A percentile compares a stretch with the other conserved stretches of the same genome.
Evolutionary conservation across 2,888 invertebrate species (phyloP).

Genomic region (Gryllus longicercus): DNA sequence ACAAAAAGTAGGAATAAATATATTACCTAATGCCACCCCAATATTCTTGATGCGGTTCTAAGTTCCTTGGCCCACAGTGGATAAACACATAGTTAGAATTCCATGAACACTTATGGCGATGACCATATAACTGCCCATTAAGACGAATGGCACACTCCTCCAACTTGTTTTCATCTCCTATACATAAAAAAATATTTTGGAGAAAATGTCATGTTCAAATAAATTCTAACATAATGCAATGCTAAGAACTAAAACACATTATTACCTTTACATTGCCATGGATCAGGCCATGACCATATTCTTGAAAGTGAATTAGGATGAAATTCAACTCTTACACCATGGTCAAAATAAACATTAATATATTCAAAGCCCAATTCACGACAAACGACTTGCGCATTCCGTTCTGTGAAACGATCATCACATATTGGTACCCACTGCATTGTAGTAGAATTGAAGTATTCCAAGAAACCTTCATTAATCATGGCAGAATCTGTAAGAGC

Average conservation of each 20-base stretch:
- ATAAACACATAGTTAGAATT: slow-evolving; percentile 90
- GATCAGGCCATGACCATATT: slow-evolving; percentile 94
- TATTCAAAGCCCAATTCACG: slow-evolving; percentile 86
- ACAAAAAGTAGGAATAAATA: not conserved
- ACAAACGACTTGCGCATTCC: slow-evolving; percentile 96
- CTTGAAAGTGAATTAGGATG: slow-evolving; percentile 82
- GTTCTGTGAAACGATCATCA: slow-evolving; percentile 89
- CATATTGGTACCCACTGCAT: slow-evolving; percentile 96
- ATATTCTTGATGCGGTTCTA: slow-evolving; percentile 64
- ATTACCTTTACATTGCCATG: slow-evolving; percentile 61
- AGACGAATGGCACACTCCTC: slow-evolving; percentile 83
- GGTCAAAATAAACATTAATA: slow-evolving; percentile 82
- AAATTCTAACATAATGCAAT: not conserved
- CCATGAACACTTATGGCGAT: slow-evolving; percentile 80
- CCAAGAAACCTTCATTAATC: slow-evolving; percentile 77
- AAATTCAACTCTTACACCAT: slow-evolving; percentile 80
- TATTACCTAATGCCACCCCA: slow-evolving; percentile 86
- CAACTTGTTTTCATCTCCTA: slow-evolving; percentile 60
- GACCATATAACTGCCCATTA: slow-evolving; percentile 85
- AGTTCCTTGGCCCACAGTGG: slow-evolving; percentile 74
- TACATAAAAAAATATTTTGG: slow-evolving; percentile 28
- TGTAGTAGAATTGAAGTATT: slow-evolving; percentile 92
- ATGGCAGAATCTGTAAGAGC: not conserved
- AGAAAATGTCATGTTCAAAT: not conserved
- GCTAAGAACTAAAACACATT: not conserved